Base-by-base conservation (phyloP, 1,140 invertebrate species). In the Drosophila grimshawi region DNA sequence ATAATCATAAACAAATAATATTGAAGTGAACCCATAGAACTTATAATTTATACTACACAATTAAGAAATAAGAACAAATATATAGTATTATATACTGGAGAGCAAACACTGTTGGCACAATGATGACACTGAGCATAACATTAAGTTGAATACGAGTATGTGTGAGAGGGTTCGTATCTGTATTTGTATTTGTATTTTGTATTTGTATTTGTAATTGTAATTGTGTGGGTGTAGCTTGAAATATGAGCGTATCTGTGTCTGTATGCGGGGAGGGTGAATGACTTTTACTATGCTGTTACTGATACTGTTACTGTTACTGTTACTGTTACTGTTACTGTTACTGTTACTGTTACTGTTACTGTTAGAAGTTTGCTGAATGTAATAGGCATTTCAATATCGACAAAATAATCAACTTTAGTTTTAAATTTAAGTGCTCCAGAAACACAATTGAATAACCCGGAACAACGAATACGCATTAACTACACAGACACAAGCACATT, bases 401-500 rank as follows among this genome's bases (percentile, higher is more conserved):
- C 46, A 46, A 59, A 64, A 57, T 57, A 69, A 63, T 68, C 27
- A 63, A 69, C 56, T 67, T 53, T 55, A 43, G 45, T 53, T 39
- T 61, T 11, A 33, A 27, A 39, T 29, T 46, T 71, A 43, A 61
- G 71, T 56, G 77, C 79, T 62, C 66, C 65, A 57, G 48, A 63
- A 57, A 65, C 56, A 49, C 57, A 68, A 64, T 66, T 71, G 61
- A 74, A 61, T 29, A 73, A 64, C 69, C 69, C 67, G 74, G 66
- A 65, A 60, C 5, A 59, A 80, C 32, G 52, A 75, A 53, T 67
- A 76, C 76, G 51, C 73, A 72, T 88, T 78, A 86, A 86, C 82
- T 75, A 80, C 76, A 88, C 86, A 89, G 85, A 89, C 80, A 90
- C 85, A 89, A 89, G 85, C 85, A 88, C 65, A 83, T 80, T 83